These are phyloP conservation scores for Oligia fasciuncula DNA, from an alignment of 2,888 invertebrate species.

Conservation along the genomic window DNA sequence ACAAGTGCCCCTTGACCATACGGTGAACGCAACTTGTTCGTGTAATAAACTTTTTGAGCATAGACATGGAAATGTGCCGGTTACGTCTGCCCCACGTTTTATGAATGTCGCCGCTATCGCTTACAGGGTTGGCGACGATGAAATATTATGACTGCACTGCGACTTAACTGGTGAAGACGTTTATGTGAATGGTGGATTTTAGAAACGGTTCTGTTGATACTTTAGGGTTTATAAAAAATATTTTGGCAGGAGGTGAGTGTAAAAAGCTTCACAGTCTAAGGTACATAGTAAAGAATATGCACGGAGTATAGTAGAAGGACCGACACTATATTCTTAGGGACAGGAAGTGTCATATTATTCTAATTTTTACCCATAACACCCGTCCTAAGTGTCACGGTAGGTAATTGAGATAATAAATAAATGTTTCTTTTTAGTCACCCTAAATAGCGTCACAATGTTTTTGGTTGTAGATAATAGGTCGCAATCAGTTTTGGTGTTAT, in stretches of 20 bases:
- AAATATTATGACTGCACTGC: slow-evolving; percentile 60
- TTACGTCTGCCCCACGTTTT: slow-evolving; percentile 67
- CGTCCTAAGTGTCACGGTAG: background rate
- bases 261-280: background rate
- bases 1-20: slow-evolving; percentile 60
- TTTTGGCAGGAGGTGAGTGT: background rate
- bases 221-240: background rate
- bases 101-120: slow-evolving; percentile 67
- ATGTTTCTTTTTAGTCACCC: background rate
- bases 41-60: slow-evolving; percentile 59
- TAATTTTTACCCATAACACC: background rate
- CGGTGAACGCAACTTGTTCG: slow-evolving; percentile 50
- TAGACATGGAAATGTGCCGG: slow-evolving; percentile 65
- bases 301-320: background rate
- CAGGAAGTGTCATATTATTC: background rate
- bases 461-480: background rate
- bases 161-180: slow-evolving; percentile 33
- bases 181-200: slow-evolving; percentile 23
- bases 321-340: background rate
- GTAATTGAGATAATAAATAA: background rate
- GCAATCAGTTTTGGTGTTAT: background rate
- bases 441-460: background rate
- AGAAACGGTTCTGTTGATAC: slow-evolving; percentile 5
- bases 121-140: slow-evolving; percentile 35
- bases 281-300: background rate